Base-by-base conservation (phyloP, 2,113 vertebrate species). In the Miniopterus natalensis region DNA sequence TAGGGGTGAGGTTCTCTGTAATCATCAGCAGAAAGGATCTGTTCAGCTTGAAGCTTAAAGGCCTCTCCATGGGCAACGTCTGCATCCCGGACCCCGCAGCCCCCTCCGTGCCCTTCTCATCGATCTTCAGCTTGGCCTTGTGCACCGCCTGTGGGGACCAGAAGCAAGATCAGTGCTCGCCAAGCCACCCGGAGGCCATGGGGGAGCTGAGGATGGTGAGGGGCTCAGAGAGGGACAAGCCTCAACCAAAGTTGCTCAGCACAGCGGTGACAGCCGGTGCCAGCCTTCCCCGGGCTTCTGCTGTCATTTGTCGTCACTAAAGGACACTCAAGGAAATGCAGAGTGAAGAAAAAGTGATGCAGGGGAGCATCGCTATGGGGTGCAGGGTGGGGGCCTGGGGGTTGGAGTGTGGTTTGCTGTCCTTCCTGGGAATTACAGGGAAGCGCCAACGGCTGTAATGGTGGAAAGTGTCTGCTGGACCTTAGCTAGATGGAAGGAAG, bases 101-200 rank as follows among this genome's bases (percentile, higher is more conserved):
- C 1, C 98, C 99, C 91, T 99, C 99, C 0, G 99, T 99, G 20
- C 99, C 99, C 14, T 97, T 99, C 98, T 99, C 99, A 25, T 99
- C 99, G 85, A 99, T 98, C 9, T 98, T 99, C 95, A 99, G 96
- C 84, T 98, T 98, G 3, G 99, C 99, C 98, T 99, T 96, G 95
- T 99, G 99, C 75, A 99, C 92, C 8, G 98, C 99, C 99, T 99
- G 97, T 0, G 40, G 29, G 84, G 89, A 92, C 8, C 1, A 31
- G 79, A 17, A 47, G n/a, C 1, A 0, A 75, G 6, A 55, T 90
- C 55, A 95, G 61, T 4, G 12, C 23, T 27, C 4, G 20, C 10
- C 6, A 6, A 31, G 65, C 36, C 13, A 2, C 36, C 25, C 0
- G 1, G 74, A 1, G 6, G 4, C n/a, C 21, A 0, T 1, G 11